These are phyloP conservation scores for Serinus canaria DNA, from an alignment of 2,113 vertebrate species.

Conservation along the genomic window DNA sequence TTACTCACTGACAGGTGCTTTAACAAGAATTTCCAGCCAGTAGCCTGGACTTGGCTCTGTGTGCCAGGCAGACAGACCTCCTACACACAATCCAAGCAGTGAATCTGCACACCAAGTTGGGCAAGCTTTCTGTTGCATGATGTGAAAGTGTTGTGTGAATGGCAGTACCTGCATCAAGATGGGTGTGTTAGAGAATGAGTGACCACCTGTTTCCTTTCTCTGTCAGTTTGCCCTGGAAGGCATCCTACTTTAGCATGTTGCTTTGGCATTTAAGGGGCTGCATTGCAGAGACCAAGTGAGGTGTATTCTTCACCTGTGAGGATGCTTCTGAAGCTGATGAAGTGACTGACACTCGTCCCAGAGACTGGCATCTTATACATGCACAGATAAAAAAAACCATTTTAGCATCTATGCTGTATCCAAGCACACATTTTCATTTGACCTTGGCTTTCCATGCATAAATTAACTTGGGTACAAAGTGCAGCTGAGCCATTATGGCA, in stretches of 20 bases:
- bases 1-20: background rate
- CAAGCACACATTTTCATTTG: background rate
- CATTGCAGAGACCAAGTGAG: background rate
- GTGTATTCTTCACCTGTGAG: background rate
- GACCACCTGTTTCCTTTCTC: background rate
- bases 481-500: background rate
- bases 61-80: background rate
- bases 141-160: background rate
- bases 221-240: background rate
- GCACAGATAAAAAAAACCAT: background rate
- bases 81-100: background rate
- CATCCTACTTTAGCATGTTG: background rate
- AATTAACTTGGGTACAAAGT: background rate
- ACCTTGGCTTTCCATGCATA: background rate
- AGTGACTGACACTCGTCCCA: background rate
- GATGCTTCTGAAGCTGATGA: background rate
- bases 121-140: background rate
- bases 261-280: background rate
- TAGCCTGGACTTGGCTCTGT: background rate
- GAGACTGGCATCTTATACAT: background rate
- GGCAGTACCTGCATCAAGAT: background rate
- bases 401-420: background rate
- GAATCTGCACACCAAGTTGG: background rate
- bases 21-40: background rate
- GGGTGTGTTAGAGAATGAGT: rapidly evolving